Evolutionary conservation across 2,113 vertebrate genomes (phyloP).

Genomic region (Dunckerocampus dactyliophorus): DNA sequence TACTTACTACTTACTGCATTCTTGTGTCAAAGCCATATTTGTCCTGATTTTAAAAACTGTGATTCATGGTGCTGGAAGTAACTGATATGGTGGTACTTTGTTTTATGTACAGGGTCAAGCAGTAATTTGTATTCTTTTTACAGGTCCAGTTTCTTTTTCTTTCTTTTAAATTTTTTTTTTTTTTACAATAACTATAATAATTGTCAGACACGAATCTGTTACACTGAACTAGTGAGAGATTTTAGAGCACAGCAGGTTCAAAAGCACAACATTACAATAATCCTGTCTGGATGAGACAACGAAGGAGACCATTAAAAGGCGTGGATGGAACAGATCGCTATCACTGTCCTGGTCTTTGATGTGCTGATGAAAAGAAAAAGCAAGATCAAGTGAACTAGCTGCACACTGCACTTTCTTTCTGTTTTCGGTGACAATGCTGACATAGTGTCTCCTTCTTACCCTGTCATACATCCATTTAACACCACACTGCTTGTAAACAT

Average conservation of each 20-base stretch:
- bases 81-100: not conserved
- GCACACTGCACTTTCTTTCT: too few species aligned
- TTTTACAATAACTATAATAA: not conserved
- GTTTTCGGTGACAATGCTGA: too few species aligned
- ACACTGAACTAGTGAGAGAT: not conserved
- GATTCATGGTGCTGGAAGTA: not conserved
- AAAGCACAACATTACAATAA: not conserved
- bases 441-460: not conserved
- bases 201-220: not conserved
- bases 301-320: not conserved
- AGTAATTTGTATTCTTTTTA: not conserved
- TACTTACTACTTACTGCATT: too few species aligned
- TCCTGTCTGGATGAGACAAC: constrained; percentile 1
- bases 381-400: not conserved
- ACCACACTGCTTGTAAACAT: not conserved
- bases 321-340: not conserved
- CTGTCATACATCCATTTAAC: not conserved
- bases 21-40: not conserved
- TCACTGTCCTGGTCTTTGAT: not conserved
- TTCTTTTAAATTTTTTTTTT: too few species aligned
- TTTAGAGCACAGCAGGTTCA: not conserved
- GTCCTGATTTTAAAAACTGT: not conserved
- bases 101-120: not conserved
- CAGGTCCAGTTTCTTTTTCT: not conserved
- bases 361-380: not conserved